These are phyloP conservation scores for Polylopha cassiicola DNA, from an alignment of 2,888 invertebrate genomes.

Conservation along the genomic window DNA sequence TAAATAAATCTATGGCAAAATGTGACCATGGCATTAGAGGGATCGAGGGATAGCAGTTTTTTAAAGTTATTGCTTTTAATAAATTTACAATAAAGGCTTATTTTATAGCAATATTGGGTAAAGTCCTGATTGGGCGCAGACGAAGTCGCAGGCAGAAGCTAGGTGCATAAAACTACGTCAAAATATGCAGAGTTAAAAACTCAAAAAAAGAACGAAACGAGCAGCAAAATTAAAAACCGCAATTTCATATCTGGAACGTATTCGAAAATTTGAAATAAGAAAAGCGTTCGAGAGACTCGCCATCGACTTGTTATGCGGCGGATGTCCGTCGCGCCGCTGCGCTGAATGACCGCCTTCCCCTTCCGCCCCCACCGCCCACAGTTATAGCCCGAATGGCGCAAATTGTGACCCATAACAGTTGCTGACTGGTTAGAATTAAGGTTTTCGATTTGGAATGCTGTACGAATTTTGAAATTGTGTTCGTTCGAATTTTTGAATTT, in stretches of 20 bases:
- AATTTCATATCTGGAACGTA: conserved; percentile 11
- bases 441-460: conserved; percentile 14
- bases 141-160: no score
- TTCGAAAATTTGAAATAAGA: conserved; percentile 59
- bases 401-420: conserved; percentile 68
- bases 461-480: no score
- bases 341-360: conserved; percentile 76
- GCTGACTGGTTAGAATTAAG: conserved; percentile 20
- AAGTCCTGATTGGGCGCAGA: no score
- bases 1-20: no score
- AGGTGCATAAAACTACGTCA: neutral
- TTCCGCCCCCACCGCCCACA: conserved; percentile 51
- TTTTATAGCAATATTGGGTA: neutral
- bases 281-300: conserved; percentile 56
- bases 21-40: no score
- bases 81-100: neutral
- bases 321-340: conserved; percentile 77
- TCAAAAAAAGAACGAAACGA: conserved; percentile 28
- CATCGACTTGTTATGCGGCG: conserved; percentile 78
- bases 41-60: no score
- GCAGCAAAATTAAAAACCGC: conserved; percentile 45
- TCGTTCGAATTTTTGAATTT: no score
- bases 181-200: conserved; percentile 1
- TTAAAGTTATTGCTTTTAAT: conserved; percentile 15
- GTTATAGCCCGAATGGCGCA: conserved; percentile 69